Evolutionary conservation across 2,888 invertebrate species (phyloP).

Genomic region (Dascillus cervinus): DNA sequence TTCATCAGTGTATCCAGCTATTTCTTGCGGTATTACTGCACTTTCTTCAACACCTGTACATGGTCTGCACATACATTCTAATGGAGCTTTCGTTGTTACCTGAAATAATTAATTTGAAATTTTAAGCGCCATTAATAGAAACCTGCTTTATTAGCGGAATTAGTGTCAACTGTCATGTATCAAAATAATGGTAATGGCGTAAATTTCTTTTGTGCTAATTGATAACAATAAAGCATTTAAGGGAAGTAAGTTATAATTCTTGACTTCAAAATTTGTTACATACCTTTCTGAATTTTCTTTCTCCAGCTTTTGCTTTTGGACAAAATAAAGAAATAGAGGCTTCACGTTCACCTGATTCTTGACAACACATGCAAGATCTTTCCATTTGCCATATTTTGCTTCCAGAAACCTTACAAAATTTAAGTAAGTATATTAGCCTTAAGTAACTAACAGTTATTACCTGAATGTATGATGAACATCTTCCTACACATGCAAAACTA

Average conservation of each 20-base stretch:
- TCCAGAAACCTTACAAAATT: constrained; percentile 70
- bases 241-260: neutral
- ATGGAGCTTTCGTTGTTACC: constrained; percentile 86
- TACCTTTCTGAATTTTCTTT: constrained; percentile 78
- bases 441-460: constrained; percentile 49
- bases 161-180: too few relatives aligned
- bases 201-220: neutral
- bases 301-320: constrained; percentile 80
- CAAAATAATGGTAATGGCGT: constrained; percentile 1
- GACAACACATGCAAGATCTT: constrained; percentile 90
- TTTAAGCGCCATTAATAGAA: too few relatives aligned
- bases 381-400: constrained; percentile 97
- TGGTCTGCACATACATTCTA: constrained; percentile 91
- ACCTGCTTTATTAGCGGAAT: too few relatives aligned
- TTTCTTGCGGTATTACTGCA: constrained; percentile 82
- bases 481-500: constrained; percentile 86
- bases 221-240: neutral
- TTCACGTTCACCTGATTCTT: constrained; percentile 87
- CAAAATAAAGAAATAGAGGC: constrained; percentile 83
- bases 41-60: constrained; percentile 85
- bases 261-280: constrained; percentile 9
- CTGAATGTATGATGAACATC: constrained; percentile 87
- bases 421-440: neutral
- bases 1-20: constrained; percentile 78
- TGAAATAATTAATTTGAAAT: too few relatives aligned